Evolutionary conservation across 2,113 vertebrate species (phyloP).

Genomic region (Oriolus oriolus): DNA sequence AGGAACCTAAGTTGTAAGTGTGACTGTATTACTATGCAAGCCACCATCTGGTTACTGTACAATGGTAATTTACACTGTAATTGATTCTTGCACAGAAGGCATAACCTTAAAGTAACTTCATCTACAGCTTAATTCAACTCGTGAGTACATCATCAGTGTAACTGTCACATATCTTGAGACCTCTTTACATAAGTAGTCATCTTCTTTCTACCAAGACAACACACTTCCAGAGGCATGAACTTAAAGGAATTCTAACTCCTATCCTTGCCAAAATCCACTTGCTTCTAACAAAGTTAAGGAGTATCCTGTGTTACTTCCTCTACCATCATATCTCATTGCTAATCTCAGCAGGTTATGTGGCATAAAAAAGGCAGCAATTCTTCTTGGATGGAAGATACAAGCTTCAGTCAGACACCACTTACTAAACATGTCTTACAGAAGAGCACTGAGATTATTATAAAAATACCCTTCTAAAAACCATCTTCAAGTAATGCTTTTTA

Average conservation of each 20-base stretch:
- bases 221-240: neutral
- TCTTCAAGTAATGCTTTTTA: neutral
- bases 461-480: neutral
- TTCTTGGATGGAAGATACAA: neutral
- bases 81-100: neutral
- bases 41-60: neutral
- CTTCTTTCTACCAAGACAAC: neutral
- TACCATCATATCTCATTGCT: neutral
- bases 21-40: neutral
- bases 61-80: neutral
- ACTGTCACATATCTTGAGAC: neutral
- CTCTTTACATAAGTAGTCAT: neutral
- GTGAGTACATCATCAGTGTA: neutral
- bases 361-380: neutral
- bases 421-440: neutral
- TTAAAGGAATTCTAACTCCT: neutral
- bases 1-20: neutral
- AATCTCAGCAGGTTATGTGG: neutral
- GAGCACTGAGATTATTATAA: neutral
- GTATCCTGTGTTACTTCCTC: neutral
- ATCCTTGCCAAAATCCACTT: neutral
- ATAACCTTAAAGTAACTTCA: neutral
- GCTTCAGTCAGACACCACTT: neutral
- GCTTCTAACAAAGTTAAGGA: neutral
- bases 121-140: neutral